A percentile compares a stretch with the other conserved stretches of the same genome.
phyloP scores from a whole-genome alignment of 1,140 invertebrate genomes.

The Orchesella cincta region DNA sequence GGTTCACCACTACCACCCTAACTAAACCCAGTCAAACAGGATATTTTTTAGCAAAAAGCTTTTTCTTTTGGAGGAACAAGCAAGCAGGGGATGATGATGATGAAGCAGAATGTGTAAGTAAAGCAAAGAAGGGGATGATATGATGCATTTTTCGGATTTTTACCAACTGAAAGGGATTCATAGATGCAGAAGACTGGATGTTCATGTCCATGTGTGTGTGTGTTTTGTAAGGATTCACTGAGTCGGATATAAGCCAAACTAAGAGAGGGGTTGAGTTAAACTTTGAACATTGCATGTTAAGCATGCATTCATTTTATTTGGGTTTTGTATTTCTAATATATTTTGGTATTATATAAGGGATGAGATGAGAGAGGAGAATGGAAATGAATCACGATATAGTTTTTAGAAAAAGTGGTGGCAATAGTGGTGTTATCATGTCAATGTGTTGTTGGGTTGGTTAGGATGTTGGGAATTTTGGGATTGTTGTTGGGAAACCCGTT shows the following conservation, averaged over 20 bases:
- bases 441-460: neutral
- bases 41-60: neutral
- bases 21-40: conserved; percentile 6
- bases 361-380: too few species aligned
- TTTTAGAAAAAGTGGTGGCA: neutral
- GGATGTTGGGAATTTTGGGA: conserved; percentile 5
- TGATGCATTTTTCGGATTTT: neutral
- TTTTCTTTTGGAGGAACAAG: neutral
- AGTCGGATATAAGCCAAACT: neutral
- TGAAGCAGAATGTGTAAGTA: conserved; percentile 20
- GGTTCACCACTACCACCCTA: conserved; percentile 12
- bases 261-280: neutral
- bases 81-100: conserved; percentile 3
- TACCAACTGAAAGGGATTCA: neutral
- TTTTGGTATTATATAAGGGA: conserved; percentile 27
- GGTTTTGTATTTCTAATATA: neutral
- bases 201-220: neutral
- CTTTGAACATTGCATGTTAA: conserved; percentile 16
- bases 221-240: conserved; percentile 5
- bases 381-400: conserved; percentile 9
- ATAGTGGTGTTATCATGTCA: neutral
- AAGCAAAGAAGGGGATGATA: conserved; percentile 7
- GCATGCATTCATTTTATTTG: neutral
- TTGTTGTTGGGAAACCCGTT: conserved; percentile 12
- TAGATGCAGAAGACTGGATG: neutral